Percentiles rank a stretch among this genome's conserved stretches.
Conservation (phyloP, 2,797 vertebrate genomes). For the Microctenopoma steveboyesi region DNA sequence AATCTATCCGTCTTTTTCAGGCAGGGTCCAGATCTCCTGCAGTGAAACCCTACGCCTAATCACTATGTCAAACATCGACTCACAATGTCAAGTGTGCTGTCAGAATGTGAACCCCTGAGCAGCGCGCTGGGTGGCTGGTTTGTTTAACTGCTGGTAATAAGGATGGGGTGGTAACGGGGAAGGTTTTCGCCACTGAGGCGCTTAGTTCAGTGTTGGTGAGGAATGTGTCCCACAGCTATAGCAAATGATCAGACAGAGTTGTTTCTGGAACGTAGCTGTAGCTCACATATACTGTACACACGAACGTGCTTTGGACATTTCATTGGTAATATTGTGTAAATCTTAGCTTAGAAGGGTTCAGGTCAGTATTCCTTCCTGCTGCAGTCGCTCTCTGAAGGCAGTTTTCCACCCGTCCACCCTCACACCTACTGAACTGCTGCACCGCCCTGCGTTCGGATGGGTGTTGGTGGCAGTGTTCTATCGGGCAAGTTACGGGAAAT, state of each 20-base stretch:
- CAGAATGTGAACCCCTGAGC: conserved; percentile 33
- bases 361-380: conserved; percentile 52
- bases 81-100: conserved; percentile 66
- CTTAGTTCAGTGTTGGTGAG: conserved; percentile 43
- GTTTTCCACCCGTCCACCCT: conserved; percentile 32
- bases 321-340: conserved; percentile 61
- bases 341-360: conserved; percentile 58
- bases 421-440: too few species aligned
- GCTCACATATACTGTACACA: conserved; percentile 72
- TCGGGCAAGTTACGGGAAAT: not conserved
- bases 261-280: conserved; percentile 72
- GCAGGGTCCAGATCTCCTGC: conserved; percentile 49
- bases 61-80: conserved; percentile 75
- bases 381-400: conserved; percentile 30
- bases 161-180: not conserved
- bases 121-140: conserved; percentile 10
- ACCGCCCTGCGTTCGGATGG: too few species aligned
- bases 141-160: conserved; percentile 27
- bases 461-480: too few species aligned
- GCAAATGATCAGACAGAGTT: conserved; percentile 64
- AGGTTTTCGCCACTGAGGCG: not conserved
- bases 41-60: conserved; percentile 77
- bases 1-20: conserved; percentile 78
- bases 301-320: conserved; percentile 75
- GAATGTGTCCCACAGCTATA: conserved; percentile 56